phyloP scores from a whole-genome alignment of 2,113 vertebrate species.

The Eidolon helvum region DNA sequence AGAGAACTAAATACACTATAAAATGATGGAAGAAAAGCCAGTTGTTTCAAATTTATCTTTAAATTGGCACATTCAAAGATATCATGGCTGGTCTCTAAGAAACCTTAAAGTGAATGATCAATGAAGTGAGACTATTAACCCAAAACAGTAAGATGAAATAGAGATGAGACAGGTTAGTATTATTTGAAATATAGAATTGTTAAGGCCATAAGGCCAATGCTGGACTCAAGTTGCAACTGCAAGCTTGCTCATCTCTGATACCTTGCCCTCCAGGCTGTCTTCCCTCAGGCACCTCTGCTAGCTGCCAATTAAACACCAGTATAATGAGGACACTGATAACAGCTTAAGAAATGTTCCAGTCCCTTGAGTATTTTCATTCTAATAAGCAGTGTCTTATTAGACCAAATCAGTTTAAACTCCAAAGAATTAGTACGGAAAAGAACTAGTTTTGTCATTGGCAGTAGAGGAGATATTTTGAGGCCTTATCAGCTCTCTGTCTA shows the following conservation, averaged over 20 bases:
- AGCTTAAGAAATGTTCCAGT: neutral
- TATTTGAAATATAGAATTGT: neutral
- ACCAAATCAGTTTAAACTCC: neutral
- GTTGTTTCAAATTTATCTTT: neutral
- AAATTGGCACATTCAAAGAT: neutral
- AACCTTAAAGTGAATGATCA: neutral
- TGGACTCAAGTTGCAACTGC: neutral
- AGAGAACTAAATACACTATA: neutral
- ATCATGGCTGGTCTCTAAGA: neutral
- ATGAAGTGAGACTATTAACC: neutral
- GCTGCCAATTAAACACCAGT: conserved; percentile 39
- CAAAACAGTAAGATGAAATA: neutral
- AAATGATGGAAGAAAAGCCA: neutral
- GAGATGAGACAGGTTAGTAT: neutral
- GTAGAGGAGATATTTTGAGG: neutral
- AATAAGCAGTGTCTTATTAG: neutral
- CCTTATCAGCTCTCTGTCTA: neutral
- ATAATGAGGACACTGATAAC: conserved; percentile 37
- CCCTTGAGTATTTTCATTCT: conserved; percentile 18
- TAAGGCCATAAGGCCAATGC: too few relatives aligned
- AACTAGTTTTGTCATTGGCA: neutral
- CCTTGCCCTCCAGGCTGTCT: neutral
- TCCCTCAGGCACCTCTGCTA: neutral
- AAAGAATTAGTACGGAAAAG: neutral
- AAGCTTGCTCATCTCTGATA: neutral